Percentiles rank a stretch among this genome's conserved stretches.
Conservation (phyloP, 2,797 vertebrate species). For the Picus viridis region DNA sequence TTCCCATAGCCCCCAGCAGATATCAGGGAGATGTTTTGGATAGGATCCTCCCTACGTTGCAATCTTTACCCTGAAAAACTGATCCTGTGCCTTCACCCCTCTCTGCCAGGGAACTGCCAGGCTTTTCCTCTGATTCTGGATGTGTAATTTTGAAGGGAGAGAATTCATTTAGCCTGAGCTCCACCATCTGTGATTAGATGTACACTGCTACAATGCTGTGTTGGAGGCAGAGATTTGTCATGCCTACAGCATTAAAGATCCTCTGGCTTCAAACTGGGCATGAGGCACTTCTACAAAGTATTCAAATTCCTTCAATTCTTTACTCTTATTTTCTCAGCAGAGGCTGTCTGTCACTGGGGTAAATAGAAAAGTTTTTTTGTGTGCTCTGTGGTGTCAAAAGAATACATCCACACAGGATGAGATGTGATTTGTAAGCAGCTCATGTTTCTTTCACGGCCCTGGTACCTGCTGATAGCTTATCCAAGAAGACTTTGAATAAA, state of each 20-base stretch:
- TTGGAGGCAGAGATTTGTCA: neutral
- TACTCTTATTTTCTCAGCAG: neutral
- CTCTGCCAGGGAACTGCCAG: neutral
- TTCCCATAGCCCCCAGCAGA: neutral
- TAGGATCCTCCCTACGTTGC: neutral
- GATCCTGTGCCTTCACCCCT: accelerated
- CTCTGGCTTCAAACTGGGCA: neutral
- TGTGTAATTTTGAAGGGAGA: neutral
- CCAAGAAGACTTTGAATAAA: neutral
- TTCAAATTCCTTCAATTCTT: conserved; percentile 7
- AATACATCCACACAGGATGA: neutral
- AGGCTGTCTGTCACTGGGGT: neutral
- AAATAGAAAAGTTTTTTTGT: conserved; percentile 5
- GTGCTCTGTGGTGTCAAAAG: neutral
- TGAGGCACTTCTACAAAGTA: neutral
- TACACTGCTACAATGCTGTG: accelerated
- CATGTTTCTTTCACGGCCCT: neutral
- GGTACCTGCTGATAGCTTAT: conserved; percentile 50
- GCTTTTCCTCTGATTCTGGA: neutral
- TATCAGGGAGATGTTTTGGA: neutral
- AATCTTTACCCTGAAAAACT: neutral
- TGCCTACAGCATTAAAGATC: neutral
- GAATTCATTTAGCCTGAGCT: neutral
- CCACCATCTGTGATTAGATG: neutral
- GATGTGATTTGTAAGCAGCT: conserved; percentile 11